Evolutionary conservation across 2,113 vertebrate genomes (phyloP).

Genomic region (Pterocles gutturalis): DNA sequence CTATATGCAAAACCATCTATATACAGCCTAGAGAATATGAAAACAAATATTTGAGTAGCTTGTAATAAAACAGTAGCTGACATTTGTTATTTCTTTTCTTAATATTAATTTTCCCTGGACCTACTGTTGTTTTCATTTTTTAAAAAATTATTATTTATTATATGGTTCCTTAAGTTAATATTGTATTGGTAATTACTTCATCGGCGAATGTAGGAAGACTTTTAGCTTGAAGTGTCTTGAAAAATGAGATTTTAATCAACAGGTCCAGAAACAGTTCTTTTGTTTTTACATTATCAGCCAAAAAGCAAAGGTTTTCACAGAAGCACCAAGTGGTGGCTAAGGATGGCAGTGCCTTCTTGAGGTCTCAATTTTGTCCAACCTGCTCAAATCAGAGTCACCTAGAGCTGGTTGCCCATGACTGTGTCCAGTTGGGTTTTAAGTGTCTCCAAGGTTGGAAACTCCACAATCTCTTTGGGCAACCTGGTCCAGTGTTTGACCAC

Average conservation of each 20-base stretch:
- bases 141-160: background rate
- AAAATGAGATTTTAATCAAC: background rate
- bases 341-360: background rate
- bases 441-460: background rate
- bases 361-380: background rate
- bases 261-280: background rate
- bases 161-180: background rate
- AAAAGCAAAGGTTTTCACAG: background rate
- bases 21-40: background rate
- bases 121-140: background rate
- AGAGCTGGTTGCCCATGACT: background rate
- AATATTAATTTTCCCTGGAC: background rate
- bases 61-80: background rate
- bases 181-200: background rate
- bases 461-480: background rate
- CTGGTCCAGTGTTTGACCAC: background rate
- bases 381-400: background rate
- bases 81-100: background rate
- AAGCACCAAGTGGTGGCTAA: background rate
- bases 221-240: background rate
- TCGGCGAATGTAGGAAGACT: background rate
- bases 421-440: background rate
- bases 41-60: background rate
- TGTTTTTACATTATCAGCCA: background rate
- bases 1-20: background rate